Evolutionary conservation across 2,113 vertebrate species (phyloP).

Genomic region (Anarhynchus alexandrinus): DNA sequence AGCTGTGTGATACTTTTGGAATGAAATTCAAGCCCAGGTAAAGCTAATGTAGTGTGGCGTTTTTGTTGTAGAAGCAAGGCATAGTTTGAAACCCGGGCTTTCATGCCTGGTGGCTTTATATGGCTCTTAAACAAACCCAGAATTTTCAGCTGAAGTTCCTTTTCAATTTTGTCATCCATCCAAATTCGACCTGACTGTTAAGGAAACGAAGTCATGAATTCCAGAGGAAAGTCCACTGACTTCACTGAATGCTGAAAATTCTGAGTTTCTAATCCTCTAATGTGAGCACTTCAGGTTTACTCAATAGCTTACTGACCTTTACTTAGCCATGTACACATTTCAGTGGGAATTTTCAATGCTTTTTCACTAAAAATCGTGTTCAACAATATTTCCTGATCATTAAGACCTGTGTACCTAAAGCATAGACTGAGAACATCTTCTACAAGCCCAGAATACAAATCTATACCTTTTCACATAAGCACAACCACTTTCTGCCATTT

Average conservation of each 20-base stretch:
- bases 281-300: constrained; percentile 50
- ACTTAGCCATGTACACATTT: constrained; percentile 60
- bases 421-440: background rate
- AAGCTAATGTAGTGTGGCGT: background rate
- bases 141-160: background rate
- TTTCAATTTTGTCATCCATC: background rate
- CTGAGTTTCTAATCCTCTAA: constrained; percentile 41
- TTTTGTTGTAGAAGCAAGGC: background rate
- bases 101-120: background rate
- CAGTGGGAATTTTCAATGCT: constrained; percentile 55
- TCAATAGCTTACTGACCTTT: constrained; percentile 60
- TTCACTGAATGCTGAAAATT: constrained; percentile 33
- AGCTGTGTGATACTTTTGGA: background rate
- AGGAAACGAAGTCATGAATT: background rate
- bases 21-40: background rate
- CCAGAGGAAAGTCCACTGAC: background rate
- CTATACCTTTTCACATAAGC: background rate
- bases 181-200: background rate
- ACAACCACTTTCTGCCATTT: background rate
- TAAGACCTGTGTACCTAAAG: constrained; percentile 55
- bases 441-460: constrained; percentile 52
- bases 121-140: background rate
- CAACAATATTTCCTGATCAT: constrained; percentile 63
- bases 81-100: background rate
- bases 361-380: constrained; percentile 65